A percentile compares a stretch with the other conserved stretches of the same genome.
phyloP scores from a whole-genome alignment of 1,140 invertebrate genomes.

The Drosophila ironensis region DNA sequence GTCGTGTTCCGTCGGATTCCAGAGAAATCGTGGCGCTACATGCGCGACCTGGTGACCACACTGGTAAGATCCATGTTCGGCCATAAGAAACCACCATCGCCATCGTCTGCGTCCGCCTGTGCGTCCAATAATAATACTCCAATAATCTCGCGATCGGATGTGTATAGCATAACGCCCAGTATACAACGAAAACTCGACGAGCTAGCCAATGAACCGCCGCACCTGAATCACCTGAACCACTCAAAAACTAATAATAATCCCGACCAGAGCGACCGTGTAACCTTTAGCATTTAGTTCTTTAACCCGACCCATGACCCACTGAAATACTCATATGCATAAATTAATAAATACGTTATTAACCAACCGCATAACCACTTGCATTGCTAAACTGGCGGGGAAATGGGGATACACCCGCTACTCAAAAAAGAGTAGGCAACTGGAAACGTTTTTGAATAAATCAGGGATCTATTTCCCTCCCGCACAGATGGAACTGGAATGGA shows the following conservation, averaged over 20 bases:
- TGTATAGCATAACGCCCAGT: slow-evolving; percentile 71
- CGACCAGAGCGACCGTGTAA: slow-evolving; percentile 46
- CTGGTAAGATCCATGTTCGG: slow-evolving; percentile 82
- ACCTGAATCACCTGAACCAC: slow-evolving; percentile 32
- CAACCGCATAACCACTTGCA: slow-evolving; percentile 26
- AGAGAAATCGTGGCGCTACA: slow-evolving; percentile 83
- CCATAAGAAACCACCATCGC: slow-evolving; percentile 26
- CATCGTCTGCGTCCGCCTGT: background rate
- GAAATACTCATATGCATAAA: slow-evolving; percentile 18
- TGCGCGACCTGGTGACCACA: slow-evolving; percentile 85
- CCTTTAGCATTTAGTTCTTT: slow-evolving; percentile 58
- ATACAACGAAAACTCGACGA: slow-evolving; percentile 65
- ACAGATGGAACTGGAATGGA: slow-evolving; percentile 85
- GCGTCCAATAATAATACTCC: too few relatives aligned
- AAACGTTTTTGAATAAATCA: too few relatives aligned
- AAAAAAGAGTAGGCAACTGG: too few relatives aligned
- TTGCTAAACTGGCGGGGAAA: slow-evolving; percentile 17
- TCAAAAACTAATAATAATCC: too few relatives aligned
- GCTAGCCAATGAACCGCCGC: slow-evolving; percentile 53
- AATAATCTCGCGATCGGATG: slow-evolving; percentile 42
- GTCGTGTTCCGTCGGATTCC: slow-evolving; percentile 82
- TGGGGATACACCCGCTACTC: too few relatives aligned
- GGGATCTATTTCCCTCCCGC: background rate
- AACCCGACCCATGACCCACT: slow-evolving; percentile 3
- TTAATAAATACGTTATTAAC: slow-evolving; percentile 47